Percentiles rank a stretch among this genome's conserved stretches.
Evolutionary conservation across 2,797 vertebrate species (phyloP).

Genomic region (Macrochelys suwanniensis): DNA sequence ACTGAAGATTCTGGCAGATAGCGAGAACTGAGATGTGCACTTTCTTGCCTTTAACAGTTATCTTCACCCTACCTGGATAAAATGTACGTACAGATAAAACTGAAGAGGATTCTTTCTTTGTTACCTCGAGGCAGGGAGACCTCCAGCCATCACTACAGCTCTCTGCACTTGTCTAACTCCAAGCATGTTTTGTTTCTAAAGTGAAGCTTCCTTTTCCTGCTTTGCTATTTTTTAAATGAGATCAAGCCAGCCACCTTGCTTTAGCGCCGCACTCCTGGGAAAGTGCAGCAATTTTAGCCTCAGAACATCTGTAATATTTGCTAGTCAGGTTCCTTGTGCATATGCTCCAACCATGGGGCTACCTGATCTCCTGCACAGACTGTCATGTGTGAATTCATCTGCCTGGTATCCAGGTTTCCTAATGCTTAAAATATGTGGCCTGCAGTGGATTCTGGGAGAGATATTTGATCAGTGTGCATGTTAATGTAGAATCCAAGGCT

Average conservation of each 20-base stretch:
- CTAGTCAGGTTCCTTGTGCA: neutral
- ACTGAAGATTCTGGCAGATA: neutral
- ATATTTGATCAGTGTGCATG: neutral
- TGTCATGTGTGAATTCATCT: fast-evolving
- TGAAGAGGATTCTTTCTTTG: neutral
- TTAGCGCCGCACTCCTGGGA: neutral
- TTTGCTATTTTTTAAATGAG: neutral
- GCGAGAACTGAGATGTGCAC: neutral
- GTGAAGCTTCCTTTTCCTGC: neutral
- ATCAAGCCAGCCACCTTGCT: neutral
- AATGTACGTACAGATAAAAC: neutral
- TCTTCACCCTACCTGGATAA: neutral
- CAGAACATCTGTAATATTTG: neutral
- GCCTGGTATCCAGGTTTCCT: neutral
- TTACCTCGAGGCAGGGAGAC: neutral
- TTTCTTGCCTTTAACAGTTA: neutral
- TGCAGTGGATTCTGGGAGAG: neutral
- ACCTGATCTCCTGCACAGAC: neutral
- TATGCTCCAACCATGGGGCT: neutral
- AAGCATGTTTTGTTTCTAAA: neutral
- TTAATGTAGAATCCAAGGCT: neutral
- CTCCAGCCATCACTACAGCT: neutral
- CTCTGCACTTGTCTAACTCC: neutral
- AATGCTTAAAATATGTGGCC: neutral
- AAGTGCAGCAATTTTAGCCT: neutral